A percentile compares a stretch with the other conserved stretches of the same genome.
phyloP scores from a whole-genome alignment of 2,888 invertebrate genomes.

The Sinodicranocentrus sp. region DNA sequence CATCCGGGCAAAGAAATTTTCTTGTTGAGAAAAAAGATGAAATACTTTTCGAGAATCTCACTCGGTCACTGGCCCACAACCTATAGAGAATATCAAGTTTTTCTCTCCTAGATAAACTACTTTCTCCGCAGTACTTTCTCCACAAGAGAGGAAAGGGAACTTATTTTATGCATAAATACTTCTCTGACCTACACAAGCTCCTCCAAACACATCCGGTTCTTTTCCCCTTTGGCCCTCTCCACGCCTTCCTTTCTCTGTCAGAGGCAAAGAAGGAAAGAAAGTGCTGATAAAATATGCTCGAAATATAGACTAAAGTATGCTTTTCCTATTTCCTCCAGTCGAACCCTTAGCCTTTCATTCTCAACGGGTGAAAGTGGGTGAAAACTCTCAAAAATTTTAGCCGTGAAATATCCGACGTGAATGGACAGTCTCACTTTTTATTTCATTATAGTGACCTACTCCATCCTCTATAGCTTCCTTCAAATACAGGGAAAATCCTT shows the following conservation, averaged over 20 bases:
- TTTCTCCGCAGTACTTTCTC: too few relatives aligned
- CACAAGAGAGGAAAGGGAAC: constrained; percentile 6
- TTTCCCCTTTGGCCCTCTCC: background rate
- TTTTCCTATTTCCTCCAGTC: background rate
- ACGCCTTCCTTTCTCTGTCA: constrained; percentile 7
- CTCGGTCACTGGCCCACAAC: constrained; percentile 19
- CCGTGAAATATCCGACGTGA: constrained; percentile 45
- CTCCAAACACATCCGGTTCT: background rate
- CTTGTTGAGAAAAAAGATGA: too few relatives aligned
- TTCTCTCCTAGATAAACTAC: too few relatives aligned
- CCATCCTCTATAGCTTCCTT: background rate
- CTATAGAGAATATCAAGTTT: constrained; percentile 1
- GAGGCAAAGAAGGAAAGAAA: background rate
- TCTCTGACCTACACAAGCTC: background rate
- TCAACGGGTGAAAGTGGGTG: constrained; percentile 8
- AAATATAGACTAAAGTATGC: too few relatives aligned
- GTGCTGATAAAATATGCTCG: background rate
- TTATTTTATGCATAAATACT: constrained; percentile 16
- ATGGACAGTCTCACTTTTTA: constrained; percentile 45
- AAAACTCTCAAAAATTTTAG: constrained; percentile 27
- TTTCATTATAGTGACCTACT: constrained; percentile 35
- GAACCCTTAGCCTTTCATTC: background rate
- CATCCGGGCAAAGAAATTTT: too few relatives aligned
- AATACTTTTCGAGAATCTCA: too few relatives aligned
- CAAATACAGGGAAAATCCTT: too few relatives aligned